phyloP scores from a whole-genome alignment of 2,797 vertebrate genomes.

The Enteromius thamalakanensis region DNA sequence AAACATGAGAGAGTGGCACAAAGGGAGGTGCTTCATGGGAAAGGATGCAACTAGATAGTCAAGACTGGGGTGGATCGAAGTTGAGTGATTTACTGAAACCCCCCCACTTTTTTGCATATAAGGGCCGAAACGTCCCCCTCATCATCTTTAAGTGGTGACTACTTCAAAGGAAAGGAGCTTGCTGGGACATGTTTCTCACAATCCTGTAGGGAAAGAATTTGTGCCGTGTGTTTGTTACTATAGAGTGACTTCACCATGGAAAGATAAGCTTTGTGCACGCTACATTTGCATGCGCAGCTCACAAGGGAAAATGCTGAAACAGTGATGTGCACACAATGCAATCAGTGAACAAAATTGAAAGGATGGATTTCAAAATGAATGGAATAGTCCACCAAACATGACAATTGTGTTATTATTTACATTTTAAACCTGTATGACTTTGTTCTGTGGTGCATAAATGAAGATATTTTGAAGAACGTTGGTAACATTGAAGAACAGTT shows the following conservation, averaged over 20 bases:
- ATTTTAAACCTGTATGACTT: background rate
- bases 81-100: background rate
- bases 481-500: background rate
- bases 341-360: background rate
- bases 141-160: background rate
- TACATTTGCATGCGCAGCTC: slow-evolving; percentile 14
- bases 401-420: background rate
- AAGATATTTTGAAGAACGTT: background rate
- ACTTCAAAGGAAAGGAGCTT: slow-evolving; percentile 8
- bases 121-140: background rate
- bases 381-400: background rate
- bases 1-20: slow-evolving; percentile 59
- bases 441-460: background rate
- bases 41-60: background rate
- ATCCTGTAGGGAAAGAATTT: slow-evolving; percentile 18
- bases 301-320: background rate
- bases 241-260: background rate
- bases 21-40: background rate
- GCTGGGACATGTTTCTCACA: slow-evolving; percentile 24
- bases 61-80: background rate
- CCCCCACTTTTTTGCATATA: background rate
- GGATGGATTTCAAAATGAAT: background rate
- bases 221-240: slow-evolving; percentile 20
- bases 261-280: background rate
- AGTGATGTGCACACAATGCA: background rate